Conservation (phyloP, 1,140 invertebrate genomes). For the Bacillus rossius region DNA sequence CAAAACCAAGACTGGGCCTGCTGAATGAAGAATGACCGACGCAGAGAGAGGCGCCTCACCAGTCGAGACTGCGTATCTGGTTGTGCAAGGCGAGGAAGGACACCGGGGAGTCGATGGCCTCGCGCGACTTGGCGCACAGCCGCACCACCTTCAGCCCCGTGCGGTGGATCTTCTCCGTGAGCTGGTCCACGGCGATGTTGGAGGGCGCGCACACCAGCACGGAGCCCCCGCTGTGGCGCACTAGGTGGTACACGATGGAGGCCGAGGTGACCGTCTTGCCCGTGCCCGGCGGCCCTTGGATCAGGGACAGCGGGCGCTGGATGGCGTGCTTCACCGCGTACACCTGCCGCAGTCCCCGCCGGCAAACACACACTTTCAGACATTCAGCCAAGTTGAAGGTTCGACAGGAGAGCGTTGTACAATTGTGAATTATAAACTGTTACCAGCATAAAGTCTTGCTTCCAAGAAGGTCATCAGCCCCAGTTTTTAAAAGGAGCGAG, state of each 20-base stretch:
- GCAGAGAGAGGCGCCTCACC: no score
- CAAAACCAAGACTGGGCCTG: no score
- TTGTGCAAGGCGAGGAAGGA: conserved; percentile 96
- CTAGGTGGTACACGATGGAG: conserved; percentile 97
- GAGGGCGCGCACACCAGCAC: conserved; percentile 98
- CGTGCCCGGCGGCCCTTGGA: conserved; percentile 93
- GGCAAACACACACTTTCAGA: no score
- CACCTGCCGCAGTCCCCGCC: no score
- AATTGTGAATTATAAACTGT: background rate
- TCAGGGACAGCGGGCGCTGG: conserved; percentile 92
- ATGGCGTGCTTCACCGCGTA: conserved; percentile 99
- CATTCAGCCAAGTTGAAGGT: no score
- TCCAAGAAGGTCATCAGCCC: no score
- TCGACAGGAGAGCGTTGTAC: no score
- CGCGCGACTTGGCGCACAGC: conserved; percentile 95
- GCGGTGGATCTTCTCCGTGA: conserved; percentile 97
- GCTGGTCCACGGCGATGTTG: conserved; percentile 98
- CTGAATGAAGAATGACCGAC: no score
- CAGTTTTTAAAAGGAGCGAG: no score
- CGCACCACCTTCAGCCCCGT: conserved; percentile 97
- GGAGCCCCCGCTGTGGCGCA: conserved; percentile 89
- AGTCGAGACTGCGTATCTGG: conserved; percentile 91
- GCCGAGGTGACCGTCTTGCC: conserved; percentile 99
- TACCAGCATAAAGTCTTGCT: background rate
- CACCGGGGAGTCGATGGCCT: conserved; percentile 97